These are phyloP conservation scores for Caenorhabditis sp. DNA, from an alignment of 2,888 invertebrate genomes.

Conservation along the genomic window DNA sequence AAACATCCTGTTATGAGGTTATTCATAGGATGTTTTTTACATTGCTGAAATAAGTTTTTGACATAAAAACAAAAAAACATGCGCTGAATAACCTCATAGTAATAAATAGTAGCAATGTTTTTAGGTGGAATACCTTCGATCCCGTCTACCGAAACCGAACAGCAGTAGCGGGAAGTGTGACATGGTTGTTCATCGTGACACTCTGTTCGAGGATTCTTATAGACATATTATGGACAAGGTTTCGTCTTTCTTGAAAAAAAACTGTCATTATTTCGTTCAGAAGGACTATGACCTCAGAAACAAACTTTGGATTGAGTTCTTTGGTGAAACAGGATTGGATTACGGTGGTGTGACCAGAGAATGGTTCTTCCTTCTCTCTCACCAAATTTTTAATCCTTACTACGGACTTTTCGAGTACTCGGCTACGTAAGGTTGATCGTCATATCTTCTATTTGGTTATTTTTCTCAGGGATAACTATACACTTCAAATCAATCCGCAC, in stretches of 20 bases:
- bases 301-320: slow-evolving; percentile 98
- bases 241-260: background rate
- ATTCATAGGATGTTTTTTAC: no score
- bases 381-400: slow-evolving; percentile 99
- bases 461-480: slow-evolving; percentile 90
- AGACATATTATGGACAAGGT: slow-evolving; percentile 91
- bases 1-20: no score
- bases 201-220: slow-evolving; percentile 96
- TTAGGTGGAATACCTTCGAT: slow-evolving; percentile 87
- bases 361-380: slow-evolving; percentile 98
- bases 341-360: slow-evolving; percentile 83
- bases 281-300: slow-evolving; percentile 91
- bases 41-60: no score
- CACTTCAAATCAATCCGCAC: slow-evolving; percentile 97
- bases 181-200: slow-evolving; percentile 90
- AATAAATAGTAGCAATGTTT: no score
- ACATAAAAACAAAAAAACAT: no score
- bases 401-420: slow-evolving; percentile 99
- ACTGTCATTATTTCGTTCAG: no score
- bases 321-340: slow-evolving; percentile 85
- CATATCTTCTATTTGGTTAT: background rate
- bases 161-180: slow-evolving; percentile 98
- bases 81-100: no score
- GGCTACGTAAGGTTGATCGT: slow-evolving; percentile 87
- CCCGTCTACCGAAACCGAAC: slow-evolving; percentile 93